These are phyloP conservation scores for Felis chaus DNA, from an alignment of 2,113 vertebrate species.

Conservation along the genomic window DNA sequence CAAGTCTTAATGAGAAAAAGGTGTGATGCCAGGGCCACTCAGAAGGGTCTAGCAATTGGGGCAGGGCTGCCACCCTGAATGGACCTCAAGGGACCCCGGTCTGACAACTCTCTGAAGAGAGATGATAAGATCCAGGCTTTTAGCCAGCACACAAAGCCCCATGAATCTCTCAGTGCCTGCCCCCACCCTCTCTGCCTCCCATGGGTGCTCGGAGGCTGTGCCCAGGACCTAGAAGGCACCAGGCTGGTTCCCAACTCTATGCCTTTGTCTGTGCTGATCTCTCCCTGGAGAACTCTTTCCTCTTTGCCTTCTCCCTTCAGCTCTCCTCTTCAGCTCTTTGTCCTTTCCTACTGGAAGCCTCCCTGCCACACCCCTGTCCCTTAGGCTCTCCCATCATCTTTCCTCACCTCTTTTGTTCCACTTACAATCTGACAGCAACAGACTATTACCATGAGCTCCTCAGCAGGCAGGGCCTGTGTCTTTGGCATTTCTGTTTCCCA, in stretches of 20 bases:
- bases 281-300: background rate
- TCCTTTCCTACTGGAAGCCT: background rate
- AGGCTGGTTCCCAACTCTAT: background rate
- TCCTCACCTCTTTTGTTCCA: background rate
- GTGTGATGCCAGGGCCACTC: background rate
- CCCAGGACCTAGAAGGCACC: background rate
- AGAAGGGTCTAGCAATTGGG: background rate
- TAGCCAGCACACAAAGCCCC: background rate
- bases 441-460: background rate
- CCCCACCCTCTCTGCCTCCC: background rate
- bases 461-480: background rate
- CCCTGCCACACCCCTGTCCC: rapidly evolving
- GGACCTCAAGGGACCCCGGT: no score
- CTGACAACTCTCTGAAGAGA: background rate
- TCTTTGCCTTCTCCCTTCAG: background rate
- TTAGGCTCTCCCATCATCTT: background rate
- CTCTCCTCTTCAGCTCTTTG: no score
- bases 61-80: background rate
- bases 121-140: background rate
- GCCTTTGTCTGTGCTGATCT: background rate
- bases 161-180: background rate
- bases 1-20: background rate
- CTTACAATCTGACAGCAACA: background rate
- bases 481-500: background rate
- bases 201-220: background rate